Evolutionary conservation across 2,113 vertebrate genomes (phyloP).

Genomic region (Mustela nigripes): DNA sequence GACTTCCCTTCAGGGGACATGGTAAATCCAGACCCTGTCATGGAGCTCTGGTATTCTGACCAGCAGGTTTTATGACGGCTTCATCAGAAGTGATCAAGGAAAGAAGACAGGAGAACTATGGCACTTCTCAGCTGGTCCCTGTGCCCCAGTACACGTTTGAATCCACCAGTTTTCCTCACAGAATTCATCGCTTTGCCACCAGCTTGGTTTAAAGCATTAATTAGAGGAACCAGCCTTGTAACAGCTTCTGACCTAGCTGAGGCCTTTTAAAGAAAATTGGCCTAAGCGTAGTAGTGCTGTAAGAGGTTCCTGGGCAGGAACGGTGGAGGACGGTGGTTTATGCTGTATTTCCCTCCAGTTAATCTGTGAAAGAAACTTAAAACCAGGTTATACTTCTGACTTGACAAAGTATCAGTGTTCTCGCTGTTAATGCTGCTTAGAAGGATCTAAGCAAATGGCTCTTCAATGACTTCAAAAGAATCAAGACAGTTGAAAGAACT

Average conservation of each 20-base stretch:
- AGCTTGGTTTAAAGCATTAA: constrained; percentile 39
- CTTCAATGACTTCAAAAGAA: constrained; percentile 74
- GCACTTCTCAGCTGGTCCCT: not conserved
- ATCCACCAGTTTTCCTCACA: not conserved
- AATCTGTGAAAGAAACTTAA: constrained; percentile 59
- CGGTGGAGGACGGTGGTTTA: not conserved
- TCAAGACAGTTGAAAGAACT: constrained; percentile 64
- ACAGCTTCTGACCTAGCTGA: constrained; percentile 6
- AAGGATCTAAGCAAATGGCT: constrained; percentile 67
- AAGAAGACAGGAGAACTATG: not conserved
- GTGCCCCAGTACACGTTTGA: not conserved
- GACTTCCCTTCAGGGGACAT: not conserved
- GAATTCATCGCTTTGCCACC: constrained; percentile 17
- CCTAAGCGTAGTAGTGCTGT: not conserved
- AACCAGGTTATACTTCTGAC: constrained; percentile 63
- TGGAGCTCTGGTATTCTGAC: not conserved
- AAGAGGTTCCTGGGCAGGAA: not conserved
- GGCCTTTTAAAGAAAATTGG: constrained; percentile 42
- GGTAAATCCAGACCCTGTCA: not conserved
- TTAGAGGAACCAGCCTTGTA: not conserved
- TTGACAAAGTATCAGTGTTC: constrained; percentile 69
- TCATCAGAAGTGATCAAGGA: not conserved
- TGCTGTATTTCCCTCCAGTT: constrained; percentile 11
- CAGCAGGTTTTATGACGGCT: not conserved
- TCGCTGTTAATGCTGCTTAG: not conserved